Evolutionary conservation across 92 coral and sea anemone species (phyloP).

Genomic region (Umimayanthus kanabou): DNA sequence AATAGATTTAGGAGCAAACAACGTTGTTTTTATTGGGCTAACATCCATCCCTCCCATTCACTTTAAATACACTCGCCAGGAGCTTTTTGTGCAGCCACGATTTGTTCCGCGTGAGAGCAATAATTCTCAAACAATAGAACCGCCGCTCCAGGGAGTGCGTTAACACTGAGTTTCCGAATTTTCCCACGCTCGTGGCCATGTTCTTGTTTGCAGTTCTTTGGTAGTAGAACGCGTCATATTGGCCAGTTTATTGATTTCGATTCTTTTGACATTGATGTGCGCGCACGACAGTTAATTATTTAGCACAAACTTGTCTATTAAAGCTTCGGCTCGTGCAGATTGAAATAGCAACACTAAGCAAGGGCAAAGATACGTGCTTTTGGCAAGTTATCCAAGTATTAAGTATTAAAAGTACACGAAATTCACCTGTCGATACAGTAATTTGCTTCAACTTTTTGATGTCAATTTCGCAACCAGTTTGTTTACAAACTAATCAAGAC

Average conservation of each 20-base stretch:
- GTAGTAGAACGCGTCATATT: neutral
- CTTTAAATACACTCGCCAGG: slow-evolving; percentile 11
- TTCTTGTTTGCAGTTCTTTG: neutral
- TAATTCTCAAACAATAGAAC: slow-evolving; percentile 4
- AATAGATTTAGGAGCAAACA: slow-evolving; percentile 3
- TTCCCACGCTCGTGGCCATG: slow-evolving; percentile 20
- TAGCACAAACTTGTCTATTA: neutral
- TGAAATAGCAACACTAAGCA: neutral
- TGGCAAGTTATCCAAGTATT: neutral
- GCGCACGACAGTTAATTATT: neutral
- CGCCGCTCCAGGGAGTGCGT: slow-evolving; percentile 18
- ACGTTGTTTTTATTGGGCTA: slow-evolving; percentile 5
- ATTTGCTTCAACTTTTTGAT: neutral
- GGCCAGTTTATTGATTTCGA: neutral
- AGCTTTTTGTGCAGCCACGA: slow-evolving; percentile 32
- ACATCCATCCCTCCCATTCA: slow-evolving; percentile 6
- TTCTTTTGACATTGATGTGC: neutral
- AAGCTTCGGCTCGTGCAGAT: neutral
- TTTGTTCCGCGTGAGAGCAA: slow-evolving; percentile 27
- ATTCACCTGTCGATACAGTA: too few relatives aligned
- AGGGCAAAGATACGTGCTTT: neutral
- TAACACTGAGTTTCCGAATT: neutral
- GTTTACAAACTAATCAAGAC: slow-evolving; percentile 19
- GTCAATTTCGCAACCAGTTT: neutral
- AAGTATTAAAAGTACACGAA: neutral